Conservation (phyloP, 2,888 invertebrate genomes). For the Pycnomerus fuliginosus region DNA sequence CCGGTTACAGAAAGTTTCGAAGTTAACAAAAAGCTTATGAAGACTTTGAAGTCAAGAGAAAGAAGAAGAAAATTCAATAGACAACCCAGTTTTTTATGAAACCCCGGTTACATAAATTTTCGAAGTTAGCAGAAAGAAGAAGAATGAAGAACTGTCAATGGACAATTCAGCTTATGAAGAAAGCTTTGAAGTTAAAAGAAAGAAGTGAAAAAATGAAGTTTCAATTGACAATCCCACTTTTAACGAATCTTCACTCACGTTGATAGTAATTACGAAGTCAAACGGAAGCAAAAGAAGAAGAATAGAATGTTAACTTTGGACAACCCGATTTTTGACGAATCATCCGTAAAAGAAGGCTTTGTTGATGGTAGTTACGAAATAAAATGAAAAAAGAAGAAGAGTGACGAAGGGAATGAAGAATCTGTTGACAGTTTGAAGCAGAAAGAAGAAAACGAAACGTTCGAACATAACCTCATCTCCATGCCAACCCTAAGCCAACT, state of each 20-base stretch:
- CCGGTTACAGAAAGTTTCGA: too few relatives aligned
- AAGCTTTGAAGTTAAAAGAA: too few relatives aligned
- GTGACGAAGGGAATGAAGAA: slow-evolving; percentile 2
- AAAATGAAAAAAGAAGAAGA: slow-evolving; percentile 13
- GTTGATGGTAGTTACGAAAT: slow-evolving; percentile 4
- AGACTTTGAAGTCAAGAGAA: slow-evolving; percentile 29
- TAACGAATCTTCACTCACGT: neutral
- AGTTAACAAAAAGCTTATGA: too few relatives aligned
- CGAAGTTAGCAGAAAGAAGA: too few relatives aligned
- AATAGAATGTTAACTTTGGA: slow-evolving; percentile 10
- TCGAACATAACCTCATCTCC: slow-evolving; percentile 32
- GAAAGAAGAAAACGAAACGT: slow-evolving; percentile 1
- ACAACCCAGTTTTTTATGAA: too few relatives aligned
- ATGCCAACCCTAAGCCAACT: slow-evolving; percentile 11
- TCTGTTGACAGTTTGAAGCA: neutral
- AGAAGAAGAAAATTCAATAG: too few relatives aligned
- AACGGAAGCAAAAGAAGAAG: slow-evolving; percentile 21
- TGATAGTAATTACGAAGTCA: slow-evolving; percentile 10
- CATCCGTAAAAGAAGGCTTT: neutral
- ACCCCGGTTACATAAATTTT: too few relatives aligned
- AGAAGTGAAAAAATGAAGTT: slow-evolving; percentile 19
- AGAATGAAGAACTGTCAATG: too few relatives aligned
- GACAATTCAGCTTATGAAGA: too few relatives aligned
- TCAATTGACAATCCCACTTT: slow-evolving; percentile 1
- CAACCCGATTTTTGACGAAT: slow-evolving; percentile 25